Evolutionary conservation across 2,797 vertebrate species (phyloP).

Genomic region (Sebastes vulpes): DNA sequence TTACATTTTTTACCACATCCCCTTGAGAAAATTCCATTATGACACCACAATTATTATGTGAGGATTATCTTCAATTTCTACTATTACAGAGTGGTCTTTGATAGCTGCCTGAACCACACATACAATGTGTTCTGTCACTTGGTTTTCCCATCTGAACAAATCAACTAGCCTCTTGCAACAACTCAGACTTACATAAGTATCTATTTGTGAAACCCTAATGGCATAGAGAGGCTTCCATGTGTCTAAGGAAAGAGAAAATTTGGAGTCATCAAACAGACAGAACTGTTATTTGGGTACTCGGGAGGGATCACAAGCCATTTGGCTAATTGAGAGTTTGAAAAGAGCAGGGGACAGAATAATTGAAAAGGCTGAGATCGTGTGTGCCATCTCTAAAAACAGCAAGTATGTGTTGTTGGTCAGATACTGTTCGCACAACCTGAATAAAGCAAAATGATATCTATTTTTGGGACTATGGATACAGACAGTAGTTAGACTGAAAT

Average conservation of each 20-base stretch:
- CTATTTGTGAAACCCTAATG: conserved; percentile 17
- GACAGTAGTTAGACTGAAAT: neutral
- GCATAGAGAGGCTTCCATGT: neutral
- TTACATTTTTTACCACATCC: neutral
- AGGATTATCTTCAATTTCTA: neutral
- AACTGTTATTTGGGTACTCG: conserved; percentile 43
- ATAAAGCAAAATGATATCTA: neutral
- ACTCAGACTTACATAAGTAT: neutral
- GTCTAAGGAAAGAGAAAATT: conserved; percentile 5
- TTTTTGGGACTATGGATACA: neutral
- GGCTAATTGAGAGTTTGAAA: conserved; percentile 67
- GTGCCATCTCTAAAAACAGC: conserved; percentile 1
- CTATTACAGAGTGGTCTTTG: neutral
- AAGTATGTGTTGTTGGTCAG: neutral
- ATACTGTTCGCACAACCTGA: neutral
- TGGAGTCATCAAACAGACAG: conserved; percentile 18
- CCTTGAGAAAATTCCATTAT: neutral
- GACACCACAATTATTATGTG: neutral
- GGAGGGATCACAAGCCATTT: conserved; percentile 63
- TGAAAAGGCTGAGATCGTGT: conserved; percentile 13
- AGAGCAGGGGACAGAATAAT: conserved; percentile 41
- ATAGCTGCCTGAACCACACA: neutral
- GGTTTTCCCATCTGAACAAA: neutral
- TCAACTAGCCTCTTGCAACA: neutral
- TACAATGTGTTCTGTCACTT: neutral